Conservation (phyloP, 64 coral and sea anemone species). For the Dendrophyllia cribrosa region DNA sequence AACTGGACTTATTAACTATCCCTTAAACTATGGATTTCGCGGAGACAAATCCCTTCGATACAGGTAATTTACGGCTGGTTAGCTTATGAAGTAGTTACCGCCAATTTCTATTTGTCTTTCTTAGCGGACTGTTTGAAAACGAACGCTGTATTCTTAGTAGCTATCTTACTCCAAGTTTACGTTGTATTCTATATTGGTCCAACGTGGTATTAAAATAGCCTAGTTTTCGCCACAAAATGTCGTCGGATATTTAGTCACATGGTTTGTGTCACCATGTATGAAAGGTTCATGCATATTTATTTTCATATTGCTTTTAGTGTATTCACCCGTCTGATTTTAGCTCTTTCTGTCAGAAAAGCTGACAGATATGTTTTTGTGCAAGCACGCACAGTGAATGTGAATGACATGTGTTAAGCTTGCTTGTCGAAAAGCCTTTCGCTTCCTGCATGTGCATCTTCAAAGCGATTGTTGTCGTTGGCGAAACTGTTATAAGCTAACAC, state of each 20-base stretch:
- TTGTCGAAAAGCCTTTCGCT: too few species aligned
- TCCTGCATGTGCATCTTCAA: neutral
- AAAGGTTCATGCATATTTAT: slow-evolving; percentile 24
- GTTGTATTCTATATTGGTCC: neutral
- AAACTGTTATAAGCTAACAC: neutral
- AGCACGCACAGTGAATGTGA: neutral
- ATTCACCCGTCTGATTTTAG: slow-evolving; percentile 3
- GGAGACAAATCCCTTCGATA: slow-evolving; percentile 46
- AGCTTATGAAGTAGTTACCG: neutral
- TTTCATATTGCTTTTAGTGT: slow-evolving; percentile 14
- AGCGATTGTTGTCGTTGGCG: neutral
- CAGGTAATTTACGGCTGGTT: slow-evolving; percentile 3
- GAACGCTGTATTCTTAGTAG: neutral
- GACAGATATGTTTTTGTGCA: neutral
- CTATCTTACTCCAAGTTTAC: neutral
- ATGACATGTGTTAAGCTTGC: neutral
- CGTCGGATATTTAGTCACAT: neutral
- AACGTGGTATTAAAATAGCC: neutral
- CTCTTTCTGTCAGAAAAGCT: neutral
- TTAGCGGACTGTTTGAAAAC: neutral
- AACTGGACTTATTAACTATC: neutral
- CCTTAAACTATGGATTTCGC: slow-evolving; percentile 18
- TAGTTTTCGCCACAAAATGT: neutral
- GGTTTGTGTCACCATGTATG: neutral
- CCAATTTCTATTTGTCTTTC: slow-evolving; percentile 5